A percentile compares a stretch with the other conserved stretches of the same genome.
Evolutionary conservation across 2,888 invertebrate genomes (phyloP).

Genomic region (Sarcophaga subvicina): DNA sequence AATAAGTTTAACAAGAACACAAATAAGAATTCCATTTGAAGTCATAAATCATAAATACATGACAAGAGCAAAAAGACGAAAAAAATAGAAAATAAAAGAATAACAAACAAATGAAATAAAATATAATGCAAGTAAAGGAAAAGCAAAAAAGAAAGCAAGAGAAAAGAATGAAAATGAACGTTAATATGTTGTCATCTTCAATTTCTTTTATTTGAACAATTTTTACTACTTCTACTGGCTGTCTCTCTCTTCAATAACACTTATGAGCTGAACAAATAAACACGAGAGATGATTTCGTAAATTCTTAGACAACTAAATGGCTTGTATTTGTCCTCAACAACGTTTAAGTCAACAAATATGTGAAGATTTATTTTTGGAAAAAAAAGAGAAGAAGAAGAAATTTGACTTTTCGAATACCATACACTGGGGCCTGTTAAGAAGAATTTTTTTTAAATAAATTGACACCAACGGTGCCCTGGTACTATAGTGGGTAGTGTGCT

Average conservation of each 20-base stretch:
- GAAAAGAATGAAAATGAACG: background rate
- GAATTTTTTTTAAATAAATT: too few relatives aligned
- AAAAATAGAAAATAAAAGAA: background rate
- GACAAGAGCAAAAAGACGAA: conserved; percentile 21
- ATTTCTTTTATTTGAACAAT: conserved; percentile 15
- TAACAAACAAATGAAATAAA: background rate
- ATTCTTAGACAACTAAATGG: conserved; percentile 1
- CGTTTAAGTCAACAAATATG: conserved; percentile 23
- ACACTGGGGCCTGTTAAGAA: too few relatives aligned
- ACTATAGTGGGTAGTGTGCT: too few relatives aligned
- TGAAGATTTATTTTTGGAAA: background rate
- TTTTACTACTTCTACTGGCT: conserved; percentile 10
- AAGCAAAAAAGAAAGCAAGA: background rate
- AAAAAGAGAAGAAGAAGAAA: background rate
- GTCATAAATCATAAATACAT: conserved; percentile 46
- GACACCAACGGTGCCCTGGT: too few relatives aligned
- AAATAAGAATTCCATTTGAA: conserved; percentile 7
- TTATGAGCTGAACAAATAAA: background rate
- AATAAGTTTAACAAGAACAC: background rate
- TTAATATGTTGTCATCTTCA: conserved; percentile 29
- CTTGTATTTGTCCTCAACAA: conserved; percentile 24
- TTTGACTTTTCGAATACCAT: too few relatives aligned
- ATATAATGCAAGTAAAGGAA: background rate
- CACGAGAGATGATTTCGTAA: background rate
- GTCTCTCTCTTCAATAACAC: too few relatives aligned